Base-by-base conservation (phyloP, 2,888 invertebrate genomes). In the Lepidochitona cinerea region DNA sequence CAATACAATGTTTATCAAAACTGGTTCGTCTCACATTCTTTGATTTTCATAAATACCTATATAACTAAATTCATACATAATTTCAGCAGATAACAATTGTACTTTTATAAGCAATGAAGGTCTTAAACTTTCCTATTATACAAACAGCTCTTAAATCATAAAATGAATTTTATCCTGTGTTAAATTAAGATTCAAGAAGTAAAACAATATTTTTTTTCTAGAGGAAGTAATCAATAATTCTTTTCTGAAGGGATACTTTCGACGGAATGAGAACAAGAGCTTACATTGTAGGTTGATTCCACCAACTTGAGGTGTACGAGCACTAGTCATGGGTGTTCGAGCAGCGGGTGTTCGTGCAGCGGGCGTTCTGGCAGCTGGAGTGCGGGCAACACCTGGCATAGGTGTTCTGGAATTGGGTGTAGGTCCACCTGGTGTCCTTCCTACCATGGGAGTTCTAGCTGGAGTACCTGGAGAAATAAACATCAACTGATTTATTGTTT, bases 311-410 rank as follows among this genome's bases (percentile, higher is more conserved):
- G 49, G 49, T n/a, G 49, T 49, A 23, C 59, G 23, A 12, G 23
- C 26, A 26, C 26, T 59, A 14, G 77, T 76, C 72, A 79, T 72
- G 0, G 83, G 83, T 59, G 84, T 84, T 37, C 84, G 73, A 9
- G 78, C 67, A 66, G 77, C 81, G 37, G n/a, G n/a, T n/a, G n/a
- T n/a, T n/a, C n/a, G n/a, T n/a, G n/a, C n/a, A 79, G 79, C 37
- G 84, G 85, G 23, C 83, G 41, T 41, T 41, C 41, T 41, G 41
- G 18, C 18, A 9, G 12, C 32, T 4, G 59, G 59, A 2, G 59
- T 59, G 26, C 59, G 59, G 59, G 12, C 32, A 59, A 14, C 29
- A 14, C 26, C 26, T 4, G 59, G 26, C 59, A 59, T 59, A 32
- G 59, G 59, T 29, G 59, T 59, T 9, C 59, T 23, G 1, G 59